Percentiles rank a stretch among this genome's conserved stretches.
Evolutionary conservation across 2,113 vertebrate species (phyloP).

Genomic region (Sclerurus mexicanus): DNA sequence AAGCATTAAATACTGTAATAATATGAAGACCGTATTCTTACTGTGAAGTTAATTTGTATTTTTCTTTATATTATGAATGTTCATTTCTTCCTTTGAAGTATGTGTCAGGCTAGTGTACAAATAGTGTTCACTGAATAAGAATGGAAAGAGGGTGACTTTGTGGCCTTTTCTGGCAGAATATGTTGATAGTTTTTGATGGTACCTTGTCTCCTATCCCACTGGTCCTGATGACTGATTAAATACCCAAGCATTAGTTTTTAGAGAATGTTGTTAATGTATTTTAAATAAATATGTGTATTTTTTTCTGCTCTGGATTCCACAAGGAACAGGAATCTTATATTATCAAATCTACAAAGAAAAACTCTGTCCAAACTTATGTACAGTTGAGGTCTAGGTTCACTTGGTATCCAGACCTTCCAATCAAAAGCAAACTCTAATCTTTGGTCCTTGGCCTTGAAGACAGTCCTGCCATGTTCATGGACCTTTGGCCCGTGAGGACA

Average conservation of each 20-base stretch:
- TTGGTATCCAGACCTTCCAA: background rate
- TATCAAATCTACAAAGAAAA: background rate
- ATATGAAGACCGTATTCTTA: background rate
- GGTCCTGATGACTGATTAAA: background rate
- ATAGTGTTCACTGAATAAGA: background rate
- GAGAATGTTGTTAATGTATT: background rate
- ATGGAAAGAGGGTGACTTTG: background rate
- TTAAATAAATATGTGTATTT: background rate
- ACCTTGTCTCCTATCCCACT: background rate
- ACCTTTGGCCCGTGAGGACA: background rate
- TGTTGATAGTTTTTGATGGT: background rate
- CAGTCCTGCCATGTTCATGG: background rate
- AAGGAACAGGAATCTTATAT: background rate
- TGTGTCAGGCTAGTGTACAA: background rate
- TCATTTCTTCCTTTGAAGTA: constrained; percentile 33
- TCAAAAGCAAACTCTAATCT: background rate
- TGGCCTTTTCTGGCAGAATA: background rate
- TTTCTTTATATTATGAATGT: background rate
- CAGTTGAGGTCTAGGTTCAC: background rate
- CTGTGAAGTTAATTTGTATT: constrained; percentile 26
- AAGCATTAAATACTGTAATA: constrained; percentile 49
- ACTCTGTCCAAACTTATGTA: background rate
- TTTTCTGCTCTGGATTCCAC: background rate
- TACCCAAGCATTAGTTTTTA: background rate
- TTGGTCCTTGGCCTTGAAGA: background rate